Evolutionary conservation across 2,888 invertebrate species (phyloP), one percentile per base, ranked within the genome.

Genomic region (Euphydryas editha): DNA sequence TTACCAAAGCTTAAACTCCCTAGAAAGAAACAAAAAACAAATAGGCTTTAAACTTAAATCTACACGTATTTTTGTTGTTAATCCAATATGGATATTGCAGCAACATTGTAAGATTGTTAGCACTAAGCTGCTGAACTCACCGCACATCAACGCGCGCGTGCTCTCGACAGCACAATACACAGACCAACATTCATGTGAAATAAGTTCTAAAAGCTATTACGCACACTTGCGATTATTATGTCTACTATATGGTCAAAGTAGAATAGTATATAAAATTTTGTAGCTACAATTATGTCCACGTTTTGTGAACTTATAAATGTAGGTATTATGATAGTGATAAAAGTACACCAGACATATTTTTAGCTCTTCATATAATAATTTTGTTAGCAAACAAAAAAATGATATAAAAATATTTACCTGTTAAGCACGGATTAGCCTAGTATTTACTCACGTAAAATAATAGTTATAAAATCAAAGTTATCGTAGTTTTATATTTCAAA

Each of bases 101-200:
- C 46, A 58, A 55, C 44, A n/a, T 46, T 47, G 47, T 66, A 56
- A 51, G 51, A 55, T 62, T 57, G 51, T 63, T 63, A 62, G 17
- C 39, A 42, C 49, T 44, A 75, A 62, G 59, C 75, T 73, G 66
- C 69, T 68, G 72, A 72, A 60, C 69, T 62, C 64, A 72, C 72
- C 74, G 68, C 75, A 73, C 67, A 67, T 72, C 71, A 71, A 61
- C 63, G 36, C 58, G 63, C 58, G 83, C 81, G 84, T 88, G 88
- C 71, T 70, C 70, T 51, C 81, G 87, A 87, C 86, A 85, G 82
- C 79, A 57, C 80, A 81, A 81, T 80, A 80, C 78, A 72, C 73
- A 67, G 74, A 79, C 79, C 75, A 81, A 80, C 77, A 74, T 81
- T 81, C 78, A 73, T 67, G 68, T 74, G 73, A 76, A 77, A 77